phyloP scores from a whole-genome alignment of 2,888 invertebrate genomes.

The Sinodicranocentrus sp. region DNA sequence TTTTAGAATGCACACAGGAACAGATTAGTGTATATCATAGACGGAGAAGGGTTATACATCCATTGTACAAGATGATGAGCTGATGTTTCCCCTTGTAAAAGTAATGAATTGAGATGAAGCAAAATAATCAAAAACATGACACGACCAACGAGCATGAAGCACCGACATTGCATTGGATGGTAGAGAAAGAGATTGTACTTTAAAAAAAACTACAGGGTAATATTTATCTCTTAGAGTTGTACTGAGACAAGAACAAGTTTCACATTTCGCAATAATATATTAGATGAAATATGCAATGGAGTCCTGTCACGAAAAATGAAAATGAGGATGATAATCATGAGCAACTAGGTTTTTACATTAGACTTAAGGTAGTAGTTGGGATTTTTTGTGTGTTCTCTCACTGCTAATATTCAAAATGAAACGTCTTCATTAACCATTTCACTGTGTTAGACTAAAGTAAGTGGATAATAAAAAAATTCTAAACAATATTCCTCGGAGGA shows the following conservation, averaged over 20 bases:
- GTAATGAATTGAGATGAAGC: constrained; percentile 28
- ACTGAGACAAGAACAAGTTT: constrained; percentile 21
- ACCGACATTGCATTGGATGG: not conserved
- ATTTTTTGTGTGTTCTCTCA: no score
- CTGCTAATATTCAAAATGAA: constrained; percentile 23
- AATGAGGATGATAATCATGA: not conserved
- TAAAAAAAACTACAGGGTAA: not conserved
- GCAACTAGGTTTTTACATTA: no score
- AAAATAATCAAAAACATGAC: constrained; percentile 66
- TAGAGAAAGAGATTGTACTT: not conserved
- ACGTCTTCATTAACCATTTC: constrained; percentile 51
- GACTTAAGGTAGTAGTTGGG: no score
- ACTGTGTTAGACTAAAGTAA: not conserved
- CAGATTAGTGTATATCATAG: no score
- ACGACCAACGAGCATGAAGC: constrained; percentile 61
- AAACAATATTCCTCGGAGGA: constrained; percentile 22
- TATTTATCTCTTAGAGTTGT: not conserved
- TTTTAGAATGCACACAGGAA: no score
- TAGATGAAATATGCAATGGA: constrained; percentile 39
- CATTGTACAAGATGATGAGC: not conserved
- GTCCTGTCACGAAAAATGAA: constrained; percentile 56
- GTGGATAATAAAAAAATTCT: constrained; percentile 4
- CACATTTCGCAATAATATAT: constrained; percentile 27
- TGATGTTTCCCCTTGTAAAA: constrained; percentile 13
- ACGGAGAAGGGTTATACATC: not conserved